Evolutionary conservation across 2,797 vertebrate species (phyloP), one percentile per base, ranked within the genome.

Genomic region (Chaunax sp.): DNA sequence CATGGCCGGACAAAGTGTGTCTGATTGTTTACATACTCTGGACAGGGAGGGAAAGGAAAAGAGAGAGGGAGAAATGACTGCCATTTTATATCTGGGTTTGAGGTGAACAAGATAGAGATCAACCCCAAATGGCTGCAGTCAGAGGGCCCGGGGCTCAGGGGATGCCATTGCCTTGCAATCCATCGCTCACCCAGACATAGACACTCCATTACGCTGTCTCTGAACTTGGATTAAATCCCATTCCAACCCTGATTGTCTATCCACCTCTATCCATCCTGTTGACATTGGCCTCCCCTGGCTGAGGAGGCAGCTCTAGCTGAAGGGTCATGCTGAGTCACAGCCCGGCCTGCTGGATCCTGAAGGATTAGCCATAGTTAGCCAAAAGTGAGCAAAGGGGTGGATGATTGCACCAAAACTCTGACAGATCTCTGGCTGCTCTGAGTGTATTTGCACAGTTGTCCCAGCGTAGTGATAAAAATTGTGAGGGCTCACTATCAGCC

Each of bases 1-100:
- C 90, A 90, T 81, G 77, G 85, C 70, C 80, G 62, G 83, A 85
- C 85, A 85, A 88, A 89, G 89, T 85, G 85, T 87, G 63, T 88
- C 86, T 89, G 90, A 92, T 90, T 90, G 89, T 90, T 90, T 87
- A 90, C 87, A 90, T 92, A 90, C 84, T 82, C 89, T 68, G 55
- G 47, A 81, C 73, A 78, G 60, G 67, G 75, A 75, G 63, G 16
- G 62, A 75, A 63, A 62, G 69, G 51, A 62, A 22, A 58, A 56
- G 38, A 56, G 47, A 30, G 53, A 44, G 58, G 57, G 72, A 50
- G 74, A 72, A 78, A 82, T 78, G 82, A 82, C 75, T 85, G 85
- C 87, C 89, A 81, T 90, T 89, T 86, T 87, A 69, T 81, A 82
- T 86, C 82, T 75, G 67, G 75, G 69, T 84, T 83, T 82, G 78